Evolutionary conservation across 1,140 invertebrate genomes (phyloP).

Genomic region (Panagrolaimus sp.): DNA sequence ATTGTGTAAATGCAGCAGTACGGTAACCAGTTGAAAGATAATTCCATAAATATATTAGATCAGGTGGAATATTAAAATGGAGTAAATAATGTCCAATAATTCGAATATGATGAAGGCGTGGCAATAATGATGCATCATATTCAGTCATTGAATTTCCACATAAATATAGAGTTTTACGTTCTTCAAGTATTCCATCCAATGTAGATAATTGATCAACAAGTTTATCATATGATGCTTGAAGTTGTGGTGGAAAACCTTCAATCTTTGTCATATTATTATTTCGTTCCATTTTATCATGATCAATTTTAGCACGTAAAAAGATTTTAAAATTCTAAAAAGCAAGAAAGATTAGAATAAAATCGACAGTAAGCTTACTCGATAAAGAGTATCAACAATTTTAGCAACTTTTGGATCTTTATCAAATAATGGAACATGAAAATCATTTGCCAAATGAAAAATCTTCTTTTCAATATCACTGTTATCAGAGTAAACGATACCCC

Average conservation of each 20-base stretch:
- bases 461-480: conserved; percentile 56
- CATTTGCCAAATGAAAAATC: conserved; percentile 57
- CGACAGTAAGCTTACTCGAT: conserved; percentile 56
- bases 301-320: conserved; percentile 55
- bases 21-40: conserved; percentile 65
- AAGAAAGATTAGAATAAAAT: background rate
- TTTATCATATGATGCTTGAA: conserved; percentile 48
- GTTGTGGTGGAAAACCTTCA: conserved; percentile 47
- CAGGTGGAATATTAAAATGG: conserved; percentile 63
- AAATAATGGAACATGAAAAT: conserved; percentile 56
- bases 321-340: conserved; percentile 59
- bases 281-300: conserved; percentile 51
- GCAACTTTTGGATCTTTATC: conserved; percentile 56
- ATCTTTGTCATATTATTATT: conserved; percentile 33
- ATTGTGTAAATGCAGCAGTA: conserved; percentile 63
- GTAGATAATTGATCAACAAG: conserved; percentile 52
- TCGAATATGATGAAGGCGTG: conserved; percentile 92
- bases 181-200: conserved; percentile 41
- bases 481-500: conserved; percentile 49
- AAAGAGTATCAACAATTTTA: conserved; percentile 60
- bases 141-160: conserved; percentile 95
- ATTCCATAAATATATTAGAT: conserved; percentile 64
- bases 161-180: conserved; percentile 72
- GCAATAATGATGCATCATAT: conserved; percentile 98
- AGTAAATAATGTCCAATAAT: conserved; percentile 70